These are phyloP conservation scores for Parauchenoglanis punctatus DNA, from an alignment of 2,797 vertebrate species.

Conservation along the genomic window DNA sequence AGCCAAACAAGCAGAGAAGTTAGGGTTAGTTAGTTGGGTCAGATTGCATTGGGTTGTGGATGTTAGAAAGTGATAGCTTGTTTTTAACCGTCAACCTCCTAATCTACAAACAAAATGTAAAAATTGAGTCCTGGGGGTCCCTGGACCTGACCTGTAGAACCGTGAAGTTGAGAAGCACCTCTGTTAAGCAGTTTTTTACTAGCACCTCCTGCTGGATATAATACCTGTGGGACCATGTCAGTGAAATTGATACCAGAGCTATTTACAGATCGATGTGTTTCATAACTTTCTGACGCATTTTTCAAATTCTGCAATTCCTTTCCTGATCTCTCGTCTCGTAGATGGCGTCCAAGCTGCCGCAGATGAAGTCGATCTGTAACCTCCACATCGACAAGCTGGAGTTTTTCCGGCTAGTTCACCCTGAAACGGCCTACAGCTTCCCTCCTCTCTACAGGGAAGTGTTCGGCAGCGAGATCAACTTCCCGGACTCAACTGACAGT, in stretches of 20 bases:
- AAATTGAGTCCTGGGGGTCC: not conserved
- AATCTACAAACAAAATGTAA: not conserved
- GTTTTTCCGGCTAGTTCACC: constrained; percentile 89
- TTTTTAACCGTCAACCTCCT: not conserved
- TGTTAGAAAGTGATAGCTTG: not conserved
- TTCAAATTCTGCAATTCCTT: not conserved
- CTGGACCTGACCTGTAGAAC: not conserved
- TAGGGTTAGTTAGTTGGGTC: not conserved
- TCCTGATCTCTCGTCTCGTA: constrained; percentile 55
- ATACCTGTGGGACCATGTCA: not conserved
- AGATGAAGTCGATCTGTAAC: constrained; percentile 91
- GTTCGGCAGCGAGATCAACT: constrained; percentile 87
- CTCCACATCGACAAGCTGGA: constrained; percentile 90
- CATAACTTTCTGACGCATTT: not conserved
- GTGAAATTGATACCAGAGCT: not conserved
- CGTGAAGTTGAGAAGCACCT: not conserved
- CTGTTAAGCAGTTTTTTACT: not conserved
- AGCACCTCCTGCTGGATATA: constrained; percentile 24
- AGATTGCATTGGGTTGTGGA: not conserved
- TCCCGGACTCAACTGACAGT: constrained; percentile 82
- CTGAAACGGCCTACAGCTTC: constrained; percentile 86
- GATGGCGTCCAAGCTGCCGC: constrained; percentile 88
- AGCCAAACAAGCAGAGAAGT: not conserved
- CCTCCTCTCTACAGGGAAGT: constrained; percentile 91
- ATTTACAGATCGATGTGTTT: not conserved